These are phyloP conservation scores for Meloidogyne exigua DNA, from an alignment of 1,140 invertebrate genomes.

Conservation along the genomic window DNA sequence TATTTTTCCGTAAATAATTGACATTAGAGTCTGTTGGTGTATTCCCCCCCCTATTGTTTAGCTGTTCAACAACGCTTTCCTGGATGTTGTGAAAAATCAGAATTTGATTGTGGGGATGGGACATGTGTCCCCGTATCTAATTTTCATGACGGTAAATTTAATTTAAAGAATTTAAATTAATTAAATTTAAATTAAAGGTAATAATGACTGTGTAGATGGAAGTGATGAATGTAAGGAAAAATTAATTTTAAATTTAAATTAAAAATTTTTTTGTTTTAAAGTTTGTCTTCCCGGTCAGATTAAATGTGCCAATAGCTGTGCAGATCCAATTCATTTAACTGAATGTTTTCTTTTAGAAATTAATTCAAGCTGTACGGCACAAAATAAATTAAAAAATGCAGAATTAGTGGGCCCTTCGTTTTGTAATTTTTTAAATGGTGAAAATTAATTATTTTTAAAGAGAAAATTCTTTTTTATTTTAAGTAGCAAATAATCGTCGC, in stretches of 20 bases:
- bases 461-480: background rate
- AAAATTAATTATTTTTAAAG: background rate
- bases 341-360: conserved; percentile 28
- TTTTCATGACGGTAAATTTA: conserved; percentile 50
- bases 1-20: too few species aligned
- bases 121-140: conserved; percentile 49
- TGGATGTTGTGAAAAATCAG: conserved; percentile 29
- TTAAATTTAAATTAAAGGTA: background rate
- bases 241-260: background rate
- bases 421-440: background rate
- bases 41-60: too few species aligned
- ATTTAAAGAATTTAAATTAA: background rate
- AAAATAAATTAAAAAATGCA: background rate
- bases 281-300: conserved; percentile 49
- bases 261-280: conserved; percentile 11
- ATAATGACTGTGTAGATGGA: conserved; percentile 54
- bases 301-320: conserved; percentile 34
- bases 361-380: conserved; percentile 35
- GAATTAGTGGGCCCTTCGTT: conserved; percentile 6
- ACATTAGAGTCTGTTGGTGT: too few species aligned
- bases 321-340: conserved; percentile 32
- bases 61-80: conserved; percentile 24
- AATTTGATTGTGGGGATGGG: conserved; percentile 40
- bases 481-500: conserved; percentile 16
- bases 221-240: conserved; percentile 59